These are phyloP conservation scores for Disparrhopalites patrizii DNA, from an alignment of 2,888 invertebrate species.

Conservation along the genomic window DNA sequence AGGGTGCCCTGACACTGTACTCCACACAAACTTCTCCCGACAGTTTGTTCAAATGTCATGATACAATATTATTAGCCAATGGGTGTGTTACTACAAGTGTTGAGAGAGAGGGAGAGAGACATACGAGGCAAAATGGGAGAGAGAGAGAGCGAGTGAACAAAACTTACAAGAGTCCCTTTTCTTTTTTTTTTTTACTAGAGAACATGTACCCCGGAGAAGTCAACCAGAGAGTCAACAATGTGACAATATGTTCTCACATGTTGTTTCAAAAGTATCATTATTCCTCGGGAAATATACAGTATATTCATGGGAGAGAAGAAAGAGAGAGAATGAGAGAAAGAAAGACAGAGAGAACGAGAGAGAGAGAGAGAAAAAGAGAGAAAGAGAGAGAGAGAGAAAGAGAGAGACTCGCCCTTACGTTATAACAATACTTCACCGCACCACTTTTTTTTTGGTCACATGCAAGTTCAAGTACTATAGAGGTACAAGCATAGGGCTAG, in stretches of 20 bases:
- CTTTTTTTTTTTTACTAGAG: slow-evolving; percentile 9
- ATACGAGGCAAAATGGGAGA: no score
- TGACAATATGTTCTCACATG: neutral
- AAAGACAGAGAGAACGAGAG: no score
- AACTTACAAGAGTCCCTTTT: slow-evolving; percentile 15
- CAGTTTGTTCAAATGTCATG: slow-evolving; percentile 20
- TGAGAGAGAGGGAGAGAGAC: neutral
- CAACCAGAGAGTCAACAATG: slow-evolving; percentile 14
- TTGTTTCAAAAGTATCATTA: neutral
- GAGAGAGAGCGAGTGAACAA: slow-evolving; percentile 2
- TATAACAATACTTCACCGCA: neutral
- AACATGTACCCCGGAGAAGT: neutral
- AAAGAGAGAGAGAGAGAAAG: no score
- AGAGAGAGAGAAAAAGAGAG: no score
- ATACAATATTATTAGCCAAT: slow-evolving; percentile 16
- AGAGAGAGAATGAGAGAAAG: no score
- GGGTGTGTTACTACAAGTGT: slow-evolving; percentile 6
- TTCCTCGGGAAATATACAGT: neutral
- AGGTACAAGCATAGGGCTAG: no score
- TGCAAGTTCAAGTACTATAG: no score
- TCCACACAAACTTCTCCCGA: slow-evolving; percentile 4
- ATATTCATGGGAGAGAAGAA: neutral
- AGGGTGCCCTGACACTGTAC: no score
- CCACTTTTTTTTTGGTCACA: no score
- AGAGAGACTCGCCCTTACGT: no score